Conservation (phyloP, 1,140 invertebrate genomes). For the Ceratina australensis region DNA sequence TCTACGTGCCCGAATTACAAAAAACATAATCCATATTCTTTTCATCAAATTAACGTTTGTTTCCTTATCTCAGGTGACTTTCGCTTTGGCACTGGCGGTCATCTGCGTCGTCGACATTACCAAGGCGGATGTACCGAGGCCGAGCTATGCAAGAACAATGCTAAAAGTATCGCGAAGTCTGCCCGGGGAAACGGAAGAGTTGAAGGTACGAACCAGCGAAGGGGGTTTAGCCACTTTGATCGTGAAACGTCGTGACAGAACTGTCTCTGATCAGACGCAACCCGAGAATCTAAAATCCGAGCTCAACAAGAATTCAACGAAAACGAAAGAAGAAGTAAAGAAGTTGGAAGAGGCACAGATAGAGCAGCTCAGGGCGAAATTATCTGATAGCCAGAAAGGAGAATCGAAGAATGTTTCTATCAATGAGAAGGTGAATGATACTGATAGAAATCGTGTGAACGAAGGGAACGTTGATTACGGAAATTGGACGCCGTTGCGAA, state of each 20-base stretch:
- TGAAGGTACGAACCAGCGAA: conserved; percentile 86
- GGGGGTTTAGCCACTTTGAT: conserved; percentile 88
- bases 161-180: conserved; percentile 88
- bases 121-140: conserved; percentile 69
- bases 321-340: conserved; percentile 51
- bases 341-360: conserved; percentile 59
- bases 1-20: neutral
- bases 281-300: neutral
- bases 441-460: conserved; percentile 3
- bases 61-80: conserved; percentile 58
- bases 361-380: conserved; percentile 52
- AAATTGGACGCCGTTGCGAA: conserved; percentile 67
- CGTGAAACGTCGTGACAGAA: conserved; percentile 85
- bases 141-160: conserved; percentile 84
- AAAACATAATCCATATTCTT: neutral
- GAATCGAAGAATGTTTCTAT: neutral
- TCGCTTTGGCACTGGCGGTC: conserved; percentile 43
- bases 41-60: neutral
- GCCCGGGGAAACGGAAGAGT: conserved; percentile 86
- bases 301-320: neutral
- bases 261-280: neutral
- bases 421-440: neutral
- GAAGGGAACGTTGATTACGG: conserved; percentile 64
- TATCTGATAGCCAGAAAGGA: conserved; percentile 5
- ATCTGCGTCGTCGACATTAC: conserved; percentile 28